Conservation (phyloP, 1,140 invertebrate species). For the Oedothorax gibbosus region DNA sequence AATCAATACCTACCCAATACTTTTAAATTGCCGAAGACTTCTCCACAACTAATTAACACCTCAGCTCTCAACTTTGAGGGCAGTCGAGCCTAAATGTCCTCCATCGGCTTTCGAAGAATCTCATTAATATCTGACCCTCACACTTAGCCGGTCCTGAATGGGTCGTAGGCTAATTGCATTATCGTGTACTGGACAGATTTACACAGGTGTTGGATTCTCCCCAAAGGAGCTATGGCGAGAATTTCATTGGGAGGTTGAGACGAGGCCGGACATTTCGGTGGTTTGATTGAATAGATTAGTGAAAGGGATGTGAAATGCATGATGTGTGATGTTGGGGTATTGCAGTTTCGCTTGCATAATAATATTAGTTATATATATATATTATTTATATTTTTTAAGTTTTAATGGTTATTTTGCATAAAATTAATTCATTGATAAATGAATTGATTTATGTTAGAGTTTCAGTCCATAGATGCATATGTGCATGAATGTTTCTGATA, state of each 20-base stretch:
- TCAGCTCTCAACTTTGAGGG: too few relatives aligned
- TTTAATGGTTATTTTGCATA: too few relatives aligned
- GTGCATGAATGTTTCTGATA: too few relatives aligned
- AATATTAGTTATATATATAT: too few relatives aligned
- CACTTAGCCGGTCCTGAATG: slow-evolving; percentile 27
- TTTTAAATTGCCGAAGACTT: too few relatives aligned
- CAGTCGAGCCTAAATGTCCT: too few relatives aligned
- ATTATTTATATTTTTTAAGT: too few relatives aligned
- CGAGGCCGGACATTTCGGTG: background rate
- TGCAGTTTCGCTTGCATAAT: too few relatives aligned
- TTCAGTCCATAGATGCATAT: too few relatives aligned
- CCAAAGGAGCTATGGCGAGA: slow-evolving; percentile 6
- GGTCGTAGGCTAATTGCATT: slow-evolving; percentile 23
- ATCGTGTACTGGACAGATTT: background rate
- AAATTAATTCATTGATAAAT: background rate
- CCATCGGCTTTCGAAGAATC: background rate
- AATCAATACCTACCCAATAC: too few relatives aligned
- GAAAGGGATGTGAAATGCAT: background rate
- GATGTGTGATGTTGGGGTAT: background rate
- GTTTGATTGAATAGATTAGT: background rate
- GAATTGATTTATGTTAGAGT: too few relatives aligned
- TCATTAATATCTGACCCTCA: slow-evolving; percentile 35
- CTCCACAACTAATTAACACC: too few relatives aligned
- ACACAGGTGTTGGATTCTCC: background rate
- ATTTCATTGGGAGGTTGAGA: slow-evolving; percentile 6